Evolutionary conservation across 2,797 vertebrate species (phyloP).

Genomic region (Poeciliopsis infans): DNA sequence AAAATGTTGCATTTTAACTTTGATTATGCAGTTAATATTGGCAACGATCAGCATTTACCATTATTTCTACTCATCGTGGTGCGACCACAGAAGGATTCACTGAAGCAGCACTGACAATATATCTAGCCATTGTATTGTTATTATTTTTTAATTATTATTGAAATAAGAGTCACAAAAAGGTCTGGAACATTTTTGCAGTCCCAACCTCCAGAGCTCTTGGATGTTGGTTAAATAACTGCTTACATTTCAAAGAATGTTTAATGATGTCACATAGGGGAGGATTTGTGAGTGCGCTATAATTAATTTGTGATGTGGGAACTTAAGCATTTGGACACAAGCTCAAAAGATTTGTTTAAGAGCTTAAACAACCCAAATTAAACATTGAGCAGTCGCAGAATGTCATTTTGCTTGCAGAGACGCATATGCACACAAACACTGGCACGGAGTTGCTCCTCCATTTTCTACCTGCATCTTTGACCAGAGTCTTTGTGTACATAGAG

Average conservation of each 20-base stretch:
- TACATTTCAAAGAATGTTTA: constrained; percentile 64
- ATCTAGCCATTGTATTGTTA: background rate
- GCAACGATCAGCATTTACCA: background rate
- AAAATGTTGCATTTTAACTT: background rate
- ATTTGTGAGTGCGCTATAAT: constrained; percentile 42
- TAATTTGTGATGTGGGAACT: constrained; percentile 49
- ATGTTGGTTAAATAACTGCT: constrained; percentile 52
- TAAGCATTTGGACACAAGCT: constrained; percentile 39
- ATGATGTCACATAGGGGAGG: constrained; percentile 44
- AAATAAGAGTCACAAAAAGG: constrained; percentile 23
- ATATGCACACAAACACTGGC: constrained; percentile 26
- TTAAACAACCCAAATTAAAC: constrained; percentile 56
- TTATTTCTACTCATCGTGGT: background rate
- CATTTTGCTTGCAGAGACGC: constrained; percentile 23
- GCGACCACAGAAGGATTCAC: background rate
- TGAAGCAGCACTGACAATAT: background rate
- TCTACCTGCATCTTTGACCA: background rate
- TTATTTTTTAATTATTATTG: constrained; percentile 11
- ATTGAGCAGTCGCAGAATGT: constrained; percentile 29
- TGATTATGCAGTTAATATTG: background rate
- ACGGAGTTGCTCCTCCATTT: background rate
- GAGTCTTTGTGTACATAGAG: background rate
- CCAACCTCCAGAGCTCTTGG: constrained; percentile 23
- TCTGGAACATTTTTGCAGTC: constrained; percentile 1
- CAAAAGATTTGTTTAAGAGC: constrained; percentile 47